Base-by-base conservation (phyloP, 2,888 invertebrate species). In the Bombylius major region DNA sequence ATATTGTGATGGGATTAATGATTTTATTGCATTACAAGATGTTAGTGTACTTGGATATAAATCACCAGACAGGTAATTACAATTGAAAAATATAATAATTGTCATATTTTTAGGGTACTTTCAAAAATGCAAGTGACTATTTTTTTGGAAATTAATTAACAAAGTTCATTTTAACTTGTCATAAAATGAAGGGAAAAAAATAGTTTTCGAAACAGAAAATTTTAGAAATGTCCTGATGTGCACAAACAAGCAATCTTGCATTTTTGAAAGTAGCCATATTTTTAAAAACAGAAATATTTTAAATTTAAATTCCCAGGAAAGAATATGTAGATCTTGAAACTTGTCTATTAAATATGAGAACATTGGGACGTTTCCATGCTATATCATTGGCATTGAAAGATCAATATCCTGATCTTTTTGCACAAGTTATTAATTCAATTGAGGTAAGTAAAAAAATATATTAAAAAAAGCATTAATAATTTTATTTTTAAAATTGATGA, bases 341-440 rank as follows among this genome's bases (percentile, higher is more conserved):
- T 60, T 78, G 78, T 51, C 67, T 72, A 56, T 54, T 77, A 1
- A 77, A 77, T 0, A 71, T 81, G 60, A 77, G 77, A 63, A 75
- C 75, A 0, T 63, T 82, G 50, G 82, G 81, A 0, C 76, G 80
- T 61, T 81, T 76, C 57, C 83, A 83, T 64, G 82, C 80, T 0
- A 59, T 82, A 5, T 79, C 81, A 0, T 76, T 82, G 54, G 81
- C 82, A 0, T 76, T 82, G 66, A 78, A 72, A 64, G 78, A 81
- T 55, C 78, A 81, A 60, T 69, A 78, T 4, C 78, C 79, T 0
- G 65, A 76, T 6, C 68, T 72, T 50, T 82, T 80, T 62, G 68
- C 76, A 11, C 64, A 68, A 57, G 69, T 79, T 1, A 71, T 69
- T 2, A 68, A 68, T 1, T 59, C 65, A 0, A 49, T 80, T 1